Base-by-base conservation (phyloP, 1,140 invertebrate species). In the Neomicropteryx cornuta region DNA sequence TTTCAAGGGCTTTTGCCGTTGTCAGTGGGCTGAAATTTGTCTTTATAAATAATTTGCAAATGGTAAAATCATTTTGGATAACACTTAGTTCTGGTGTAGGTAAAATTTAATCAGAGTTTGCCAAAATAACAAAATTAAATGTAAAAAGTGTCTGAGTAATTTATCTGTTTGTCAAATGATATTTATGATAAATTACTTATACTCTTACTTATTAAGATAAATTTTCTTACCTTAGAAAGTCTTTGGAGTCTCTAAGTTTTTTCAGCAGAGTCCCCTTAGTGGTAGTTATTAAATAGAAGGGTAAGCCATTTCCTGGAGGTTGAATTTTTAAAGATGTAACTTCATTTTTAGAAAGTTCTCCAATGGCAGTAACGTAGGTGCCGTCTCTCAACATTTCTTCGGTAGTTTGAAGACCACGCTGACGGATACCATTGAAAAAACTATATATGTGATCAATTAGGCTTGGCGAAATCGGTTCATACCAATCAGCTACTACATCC, bases 381-480 rank as follows among this genome's bases (percentile, higher is more conserved):
- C 81, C 82, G 53, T 81, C 78, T 5, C 79, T 66, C 2, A 87
- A 60, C 68, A 87, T 79, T 62, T 83, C 77, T 58, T 87, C 84
- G 13, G 82, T 86, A 1, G 77, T 79, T 56, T 87, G 83, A 14
- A 87, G 55, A 0, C 84, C 84, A 45, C 77, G 68, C 54, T 84
- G 81, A 4, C 79, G 64, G 5, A 83, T 65, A 50, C 81, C 82
- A 35, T 75, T 76, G 50, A 84, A 80, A 60, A 83, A 85, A 8
- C 81, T 80, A 72, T 82, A 84, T n/a, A 87, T 60, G 55, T 83
- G 79, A 60, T 85, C 81, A 36, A 78, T 72, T 20, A 86, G 67
- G 20, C 75, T 76, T 10, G 79, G 72, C 2, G 68, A 70, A 49
- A 74, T 77, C 16, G 81, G 79, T 51, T 84, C 77, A 63, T 84